Base-by-base conservation (phyloP, 2,888 invertebrate genomes). In the Hirudinaria manillensis region DNA sequence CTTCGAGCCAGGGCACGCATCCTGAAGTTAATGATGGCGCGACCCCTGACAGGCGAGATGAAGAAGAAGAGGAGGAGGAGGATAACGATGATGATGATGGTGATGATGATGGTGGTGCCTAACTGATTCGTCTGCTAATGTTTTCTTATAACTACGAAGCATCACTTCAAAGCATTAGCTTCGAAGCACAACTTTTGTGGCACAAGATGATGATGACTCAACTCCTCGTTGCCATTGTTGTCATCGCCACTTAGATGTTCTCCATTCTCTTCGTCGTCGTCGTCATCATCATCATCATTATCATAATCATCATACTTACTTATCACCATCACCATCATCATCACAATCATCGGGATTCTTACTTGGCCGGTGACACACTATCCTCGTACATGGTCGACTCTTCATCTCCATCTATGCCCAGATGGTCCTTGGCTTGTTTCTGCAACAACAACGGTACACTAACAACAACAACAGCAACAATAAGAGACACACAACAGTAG, bases 311-410 rank as follows among this genome's bases (percentile, higher is more conserved):
- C 61, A 61, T n/a, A n/a, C n/a, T n/a, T n/a, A n/a, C 16, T 53
- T 19, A 53, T 61, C 61, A n/a, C 13, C 61, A n/a, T 61, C 61
- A 61, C 21, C 61, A 24, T 61, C 61, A 61, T 13, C n/a, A 61
- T 13, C 61, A 29, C 13, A 3, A 61, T 61, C n/a, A 21, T 24
- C 36, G n/a, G 7, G 10, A 13, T n/a, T 4, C 68, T 32, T 74
- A 94, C 94, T 92, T 94, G 82, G 92, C 91, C 10, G 98, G 97
- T 38, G 94, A 91, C 3, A 99, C 95, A 80, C 92, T 94, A 86
- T 99, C 98, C 86, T 99, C 97, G 74, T 95, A 90, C 93, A 99
- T 94, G 70, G 96, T 94, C 7, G 94, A 94, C 19, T 97, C 98
- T 87, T 99, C 98, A 84, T 99, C 97, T 0, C 97, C 98, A 86